Percentiles rank a stretch among this genome's conserved stretches.
phyloP scores from a whole-genome alignment of 2,113 vertebrate genomes.

The Mormyrus iriodes region DNA sequence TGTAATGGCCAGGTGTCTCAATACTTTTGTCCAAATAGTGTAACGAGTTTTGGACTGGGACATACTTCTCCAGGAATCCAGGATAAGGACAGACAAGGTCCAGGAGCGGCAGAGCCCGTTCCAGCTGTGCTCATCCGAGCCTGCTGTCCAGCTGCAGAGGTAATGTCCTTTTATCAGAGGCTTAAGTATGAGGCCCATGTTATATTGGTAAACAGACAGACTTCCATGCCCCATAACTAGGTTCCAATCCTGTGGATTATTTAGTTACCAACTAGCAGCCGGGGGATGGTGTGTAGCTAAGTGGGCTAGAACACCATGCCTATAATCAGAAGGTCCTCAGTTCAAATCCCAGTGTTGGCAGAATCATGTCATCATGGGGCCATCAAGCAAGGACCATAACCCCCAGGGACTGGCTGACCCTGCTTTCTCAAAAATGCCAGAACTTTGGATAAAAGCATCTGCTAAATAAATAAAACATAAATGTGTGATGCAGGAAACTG shows the following conservation, averaged over 20 bases:
- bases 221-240: background rate
- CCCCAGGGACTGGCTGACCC: too few relatives aligned
- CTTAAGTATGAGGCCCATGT: background rate
- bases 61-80: too few relatives aligned
- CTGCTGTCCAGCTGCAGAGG: background rate
- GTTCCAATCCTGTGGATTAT: conserved; percentile 17
- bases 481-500: conserved; percentile 18
- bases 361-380: background rate
- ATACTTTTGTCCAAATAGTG: background rate
- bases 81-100: too few relatives aligned
- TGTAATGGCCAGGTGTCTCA: background rate
- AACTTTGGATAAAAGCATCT: background rate
- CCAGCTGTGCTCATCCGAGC: background rate
- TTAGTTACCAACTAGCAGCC: conserved; percentile 46
- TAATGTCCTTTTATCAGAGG: background rate
- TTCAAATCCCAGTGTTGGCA: background rate
- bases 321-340: background rate
- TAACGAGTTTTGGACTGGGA: background rate
- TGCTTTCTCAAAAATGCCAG: background rate
- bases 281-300: conserved; percentile 37
- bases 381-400: too few relatives aligned
- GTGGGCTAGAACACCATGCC: background rate
- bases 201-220: background rate
- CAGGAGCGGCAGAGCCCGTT: background rate
- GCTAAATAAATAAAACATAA: background rate